Evolutionary conservation across 2,888 invertebrate genomes (phyloP), one percentile per base, ranked within the genome.

Genomic region (Stegophylla sp.): DNA sequence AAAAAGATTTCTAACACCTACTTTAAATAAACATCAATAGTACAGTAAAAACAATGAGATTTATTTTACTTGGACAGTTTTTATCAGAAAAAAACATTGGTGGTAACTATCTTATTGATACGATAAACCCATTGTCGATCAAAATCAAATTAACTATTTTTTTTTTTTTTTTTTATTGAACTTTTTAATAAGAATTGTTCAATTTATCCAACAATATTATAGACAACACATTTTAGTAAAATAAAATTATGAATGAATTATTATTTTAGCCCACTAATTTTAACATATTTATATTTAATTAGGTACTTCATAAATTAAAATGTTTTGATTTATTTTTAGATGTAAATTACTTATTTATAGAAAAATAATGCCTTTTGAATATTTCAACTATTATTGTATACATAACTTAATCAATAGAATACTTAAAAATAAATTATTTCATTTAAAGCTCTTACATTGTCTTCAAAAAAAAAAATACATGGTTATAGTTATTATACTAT

Each of bases 71-170:
- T 69, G 17, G 51, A 20, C 61, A 56, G 10, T 41, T 63, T 64
- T 23, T n/a, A 28, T 20, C n/a, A 66, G 34, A 75, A 75, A 53
- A 64, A 75, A 66, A 76, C 41, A 66, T 53, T 43, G 64, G 17
- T n/a, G n/a, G 64, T 20, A 3, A 64, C 61, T 41, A 76, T 41
- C 23, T 1, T 53, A 17, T n/a, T 26, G n/a, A 12, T 64, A 23
- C 7, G 3, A 64, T 64, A 34, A 61, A 73, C 43, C 28, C 23
- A 17, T 51, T n/a, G 51, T 41, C 41, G 17, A 66, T 51, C 13
- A 41, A 13, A 34, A 51, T 63, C 34, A 26, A 61, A 63, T 76
- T 53, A 66, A 75, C 23, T 34, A 51, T 23, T 64, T 75, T 51
- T 51, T 34, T 5, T 34, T 34, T 5, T 20, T 10, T 10, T 63